Evolutionary conservation across 2,888 invertebrate genomes (phyloP), one percentile per base, ranked within the genome.

Genomic region (Caenorhabditis uteleia): DNA sequence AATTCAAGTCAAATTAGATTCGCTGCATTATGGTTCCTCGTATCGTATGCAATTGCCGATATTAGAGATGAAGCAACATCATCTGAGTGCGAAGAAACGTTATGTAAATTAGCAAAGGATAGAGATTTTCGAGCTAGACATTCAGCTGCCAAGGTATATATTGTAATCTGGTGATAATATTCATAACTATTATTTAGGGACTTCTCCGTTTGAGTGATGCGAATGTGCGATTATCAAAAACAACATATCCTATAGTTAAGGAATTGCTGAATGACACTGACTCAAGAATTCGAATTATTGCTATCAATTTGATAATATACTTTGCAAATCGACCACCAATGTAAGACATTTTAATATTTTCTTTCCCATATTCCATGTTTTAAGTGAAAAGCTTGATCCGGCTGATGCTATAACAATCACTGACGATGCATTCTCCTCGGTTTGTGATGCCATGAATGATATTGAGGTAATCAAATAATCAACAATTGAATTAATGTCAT

Each of bases 381-480:
- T 20, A 29, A 50, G 39, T 5, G 51, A 54, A 21, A 42, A 14
- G 14, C 18, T 20, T 6, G 26, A 3, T 21, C 47, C 21, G 18
- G 33, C 34, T 27, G 40, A 23, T 14, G 21, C 31, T 0, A 40
- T 21, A 2, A 12, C 45, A 5, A 39, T 59, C 2, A 38, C 50
- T 27, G 97, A 98, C 84, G 94, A 95, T 83, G 95, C 95, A 0
- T 98, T 98, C 86, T 91, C 91, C 16, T 91, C 92, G 84, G 90
- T 97, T 20, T 97, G 97, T 83, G 90, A 91, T 48, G 90, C 92
- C 0, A 90, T 97, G 44, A 94, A 92, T 79, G 97, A 97, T 85
- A 87, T 94, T 25, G 91, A 92, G 34, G 60, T 62, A 33, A 18
- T 23, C 12, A 7, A 31, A 33, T 23, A 5, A 23, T 90, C 93